Conservation (phyloP, 2,797 vertebrate species). For the Oreortyx pictus region DNA sequence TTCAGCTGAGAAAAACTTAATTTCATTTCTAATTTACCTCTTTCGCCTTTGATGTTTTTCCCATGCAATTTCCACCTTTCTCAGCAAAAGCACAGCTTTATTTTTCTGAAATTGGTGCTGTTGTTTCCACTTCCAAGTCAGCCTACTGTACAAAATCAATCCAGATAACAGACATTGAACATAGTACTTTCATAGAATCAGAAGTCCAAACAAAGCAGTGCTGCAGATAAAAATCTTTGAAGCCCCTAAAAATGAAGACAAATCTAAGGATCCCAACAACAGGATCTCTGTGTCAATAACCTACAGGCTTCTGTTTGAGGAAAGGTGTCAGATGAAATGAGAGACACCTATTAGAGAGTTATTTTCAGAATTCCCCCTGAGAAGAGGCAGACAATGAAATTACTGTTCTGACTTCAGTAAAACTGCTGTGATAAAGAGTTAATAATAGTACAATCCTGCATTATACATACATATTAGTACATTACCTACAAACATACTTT, state of each 20-base stretch:
- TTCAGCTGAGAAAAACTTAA: not conserved
- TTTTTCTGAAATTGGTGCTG: not conserved
- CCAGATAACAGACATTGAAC: not conserved
- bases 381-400: conserved; percentile 27
- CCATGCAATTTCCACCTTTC: not conserved
- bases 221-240: not conserved
- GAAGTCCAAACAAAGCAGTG: conserved; percentile 7
- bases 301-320: not conserved
- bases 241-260: not conserved
- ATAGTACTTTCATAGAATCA: not conserved
- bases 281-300: not conserved
- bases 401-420: not conserved
- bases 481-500: not conserved
- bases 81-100: not conserved
- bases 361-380: not conserved
- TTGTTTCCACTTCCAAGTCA: not conserved
- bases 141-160: not conserved
- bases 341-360: not conserved
- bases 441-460: not conserved
- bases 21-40: not conserved
- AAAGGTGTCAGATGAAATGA: conserved; percentile 6
- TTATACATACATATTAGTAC: not conserved
- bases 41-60: not conserved
- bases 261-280: not conserved
- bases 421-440: not conserved